Conservation (phyloP, 1,140 invertebrate genomes). For the Microvelia longipes region DNA sequence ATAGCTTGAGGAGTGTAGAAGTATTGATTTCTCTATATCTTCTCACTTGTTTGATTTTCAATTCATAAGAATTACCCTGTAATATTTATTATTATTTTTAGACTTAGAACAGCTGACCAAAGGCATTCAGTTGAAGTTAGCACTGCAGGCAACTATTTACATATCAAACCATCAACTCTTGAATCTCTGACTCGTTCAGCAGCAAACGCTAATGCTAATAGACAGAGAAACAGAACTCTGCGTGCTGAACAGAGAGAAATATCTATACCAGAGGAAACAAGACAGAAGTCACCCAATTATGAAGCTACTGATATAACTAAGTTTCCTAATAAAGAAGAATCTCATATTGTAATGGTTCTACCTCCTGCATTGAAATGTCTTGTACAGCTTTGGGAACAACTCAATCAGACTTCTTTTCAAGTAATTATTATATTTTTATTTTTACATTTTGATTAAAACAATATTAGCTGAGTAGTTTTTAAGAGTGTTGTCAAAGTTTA, state of each 20-base stretch:
- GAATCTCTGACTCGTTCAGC: conserved; percentile 59
- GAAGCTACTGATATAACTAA: neutral
- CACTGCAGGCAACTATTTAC: conserved; percentile 45
- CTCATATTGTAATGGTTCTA: conserved; percentile 49
- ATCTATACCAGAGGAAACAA: conserved; percentile 1
- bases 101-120: conserved; percentile 14
- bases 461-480: too few relatives aligned
- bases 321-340: neutral
- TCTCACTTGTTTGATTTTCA: too few relatives aligned
- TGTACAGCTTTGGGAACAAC: conserved; percentile 75
- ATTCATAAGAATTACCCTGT: too few relatives aligned
- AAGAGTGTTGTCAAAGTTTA: neutral
- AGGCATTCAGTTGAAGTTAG: conserved; percentile 24
- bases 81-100: too few relatives aligned
- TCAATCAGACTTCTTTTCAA: conserved; percentile 52
- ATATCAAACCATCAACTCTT: conserved; percentile 59
- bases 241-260: conserved; percentile 38
- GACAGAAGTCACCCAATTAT: neutral
- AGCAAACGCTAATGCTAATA: conserved; percentile 51
- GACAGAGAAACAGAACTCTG: too few relatives aligned
- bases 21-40: too few relatives aligned
- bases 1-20: too few relatives aligned
- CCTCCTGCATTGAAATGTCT: conserved; percentile 72
- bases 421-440: conserved; percentile 28
- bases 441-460: neutral